These are phyloP conservation scores for Ametastegia equiseti DNA, from an alignment of 2,888 invertebrate species.

Conservation along the genomic window DNA sequence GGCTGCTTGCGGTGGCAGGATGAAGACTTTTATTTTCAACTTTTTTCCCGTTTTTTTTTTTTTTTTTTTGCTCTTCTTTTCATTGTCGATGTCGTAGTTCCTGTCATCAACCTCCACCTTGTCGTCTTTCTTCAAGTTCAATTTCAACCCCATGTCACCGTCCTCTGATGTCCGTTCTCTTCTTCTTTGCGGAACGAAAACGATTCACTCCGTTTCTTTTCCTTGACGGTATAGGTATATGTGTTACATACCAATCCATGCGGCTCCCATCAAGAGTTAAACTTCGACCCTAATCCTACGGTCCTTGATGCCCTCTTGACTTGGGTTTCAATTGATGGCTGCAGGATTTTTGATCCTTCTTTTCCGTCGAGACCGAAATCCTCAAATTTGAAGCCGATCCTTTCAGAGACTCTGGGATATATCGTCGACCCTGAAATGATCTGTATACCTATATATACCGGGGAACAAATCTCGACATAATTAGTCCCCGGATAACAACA, in stretches of 20 bases:
- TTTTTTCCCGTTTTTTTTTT: background rate
- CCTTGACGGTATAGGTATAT: too few relatives aligned
- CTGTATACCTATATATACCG: too few relatives aligned
- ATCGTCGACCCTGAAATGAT: conserved; percentile 14
- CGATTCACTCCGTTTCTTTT: background rate
- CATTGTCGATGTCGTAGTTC: background rate
- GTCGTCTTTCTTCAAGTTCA: conserved; percentile 29
- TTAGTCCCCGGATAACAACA: background rate
- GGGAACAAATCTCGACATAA: conserved; percentile 12
- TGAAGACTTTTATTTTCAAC: too few relatives aligned
- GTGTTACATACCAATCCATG: background rate
- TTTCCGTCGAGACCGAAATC: background rate
- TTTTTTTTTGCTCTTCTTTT: background rate
- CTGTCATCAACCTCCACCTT: background rate
- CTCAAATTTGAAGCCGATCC: background rate
- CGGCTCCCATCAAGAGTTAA: background rate
- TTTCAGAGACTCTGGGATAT: background rate
- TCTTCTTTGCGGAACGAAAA: background rate
- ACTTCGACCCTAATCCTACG: conserved; percentile 34
- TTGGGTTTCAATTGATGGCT: conserved; percentile 36
- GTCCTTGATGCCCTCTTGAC: conserved; percentile 11
- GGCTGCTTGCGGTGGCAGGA: conserved; percentile 24
- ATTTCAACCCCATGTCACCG: background rate
- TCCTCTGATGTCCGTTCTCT: background rate
- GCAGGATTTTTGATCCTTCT: conserved; percentile 25